Conservation (phyloP, 1,140 invertebrate species). For the Platorchestia sp. region DNA sequence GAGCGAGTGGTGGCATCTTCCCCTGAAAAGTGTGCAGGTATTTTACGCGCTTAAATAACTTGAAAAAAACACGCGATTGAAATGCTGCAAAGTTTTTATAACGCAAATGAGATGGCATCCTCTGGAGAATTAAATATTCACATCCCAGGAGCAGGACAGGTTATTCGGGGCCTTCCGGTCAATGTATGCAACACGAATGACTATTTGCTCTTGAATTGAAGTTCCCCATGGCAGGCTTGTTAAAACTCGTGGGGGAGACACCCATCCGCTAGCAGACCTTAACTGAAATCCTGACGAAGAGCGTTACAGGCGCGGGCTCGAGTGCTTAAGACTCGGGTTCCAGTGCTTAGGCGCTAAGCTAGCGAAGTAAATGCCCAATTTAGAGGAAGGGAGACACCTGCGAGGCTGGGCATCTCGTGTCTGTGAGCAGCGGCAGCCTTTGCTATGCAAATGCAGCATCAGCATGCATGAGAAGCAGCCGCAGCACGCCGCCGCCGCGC, state of each 20-base stretch:
- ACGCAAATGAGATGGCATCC: neutral
- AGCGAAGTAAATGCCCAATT: slow-evolving; percentile 53
- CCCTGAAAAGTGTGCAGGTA: too few relatives aligned
- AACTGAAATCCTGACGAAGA: slow-evolving; percentile 21
- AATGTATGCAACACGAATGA: neutral
- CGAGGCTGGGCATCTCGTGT: slow-evolving; percentile 30
- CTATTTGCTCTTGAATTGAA: neutral
- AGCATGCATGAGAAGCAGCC: slow-evolving; percentile 39
- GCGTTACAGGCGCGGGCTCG: too few relatives aligned
- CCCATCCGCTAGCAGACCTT: neutral
- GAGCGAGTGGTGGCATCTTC: too few relatives aligned
- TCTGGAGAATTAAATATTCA: neutral
- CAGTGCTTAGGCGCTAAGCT: slow-evolving; percentile 39
- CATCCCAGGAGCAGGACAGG: too few relatives aligned
- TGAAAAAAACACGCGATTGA: too few relatives aligned
- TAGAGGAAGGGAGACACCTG: slow-evolving; percentile 46
- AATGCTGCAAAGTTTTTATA: neutral
- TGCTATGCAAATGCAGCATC: slow-evolving; percentile 46
- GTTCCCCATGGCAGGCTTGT: neutral
- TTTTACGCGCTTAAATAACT: too few relatives aligned
- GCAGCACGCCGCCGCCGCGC: neutral
- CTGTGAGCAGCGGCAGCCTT: neutral
- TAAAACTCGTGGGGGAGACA: neutral
- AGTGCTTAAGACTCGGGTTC: neutral
- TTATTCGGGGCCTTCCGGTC: neutral